Base-by-base conservation (phyloP, 2,113 vertebrate genomes). In the Cheilinus undulatus region DNA sequence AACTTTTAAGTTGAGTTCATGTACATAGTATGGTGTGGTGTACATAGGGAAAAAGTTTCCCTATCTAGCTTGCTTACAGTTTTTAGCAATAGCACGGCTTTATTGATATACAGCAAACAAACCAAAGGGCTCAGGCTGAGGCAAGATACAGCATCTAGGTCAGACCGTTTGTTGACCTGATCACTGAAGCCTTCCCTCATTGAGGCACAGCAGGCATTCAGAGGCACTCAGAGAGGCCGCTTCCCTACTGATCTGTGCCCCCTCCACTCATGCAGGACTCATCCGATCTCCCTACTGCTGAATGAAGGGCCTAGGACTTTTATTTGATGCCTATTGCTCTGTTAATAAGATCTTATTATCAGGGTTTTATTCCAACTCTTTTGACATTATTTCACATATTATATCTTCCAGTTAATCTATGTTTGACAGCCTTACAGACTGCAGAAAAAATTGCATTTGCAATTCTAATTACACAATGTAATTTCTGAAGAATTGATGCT, bases 71-170 rank as follows among this genome's bases (percentile, higher is more conserved):
- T 12, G 9, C 9, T 19, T 26, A 3, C 10, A 23, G 26, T 24
- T 28, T 17, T 6, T 6, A n/a, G 56, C 32, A 13, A 43, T 32
- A 24, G 3, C 12, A 22, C 27, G 0, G 13, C 13, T 50, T 51
- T 43, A 57, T 56, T 63, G 24, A 51, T 58, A 5, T 43, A 23
- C 11, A 58, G 66, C 66, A 70, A 69, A 57, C 58, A 76, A 69
- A 57, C 42, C 56, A 49, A 62, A 60, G 28, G 34, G 19, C 38
- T 58, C 30, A 58, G 8, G 24, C 56, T 51, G 24, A 63, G 13
- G 50, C 50, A 17, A 28, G 19, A 12, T 54, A 32, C 48, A 52
- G 32, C 22, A 45, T 45, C 7, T 43, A 60, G n/a, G 36, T 60
- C 26, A 71, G 22, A 8, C 30, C 27, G 50, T 72, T 63, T 64